These are phyloP conservation scores for Bellardia pandia DNA, from an alignment of 2,888 invertebrate species.

Conservation along the genomic window DNA sequence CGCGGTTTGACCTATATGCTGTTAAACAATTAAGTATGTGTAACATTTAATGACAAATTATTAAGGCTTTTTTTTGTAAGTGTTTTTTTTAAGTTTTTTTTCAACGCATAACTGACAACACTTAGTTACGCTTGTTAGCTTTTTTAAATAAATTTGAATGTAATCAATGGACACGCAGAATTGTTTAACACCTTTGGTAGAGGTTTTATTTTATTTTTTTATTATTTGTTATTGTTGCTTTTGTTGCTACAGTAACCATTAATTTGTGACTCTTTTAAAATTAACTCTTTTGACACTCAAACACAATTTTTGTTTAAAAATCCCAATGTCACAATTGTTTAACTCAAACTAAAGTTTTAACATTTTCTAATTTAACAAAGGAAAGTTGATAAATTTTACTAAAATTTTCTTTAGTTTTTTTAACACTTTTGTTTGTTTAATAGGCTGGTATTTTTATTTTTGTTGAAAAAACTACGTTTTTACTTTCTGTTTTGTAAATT, in stretches of 20 bases:
- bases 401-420: conserved; percentile 32
- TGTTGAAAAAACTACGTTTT: not conserved
- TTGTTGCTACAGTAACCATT: conserved; percentile 35
- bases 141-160: too few relatives aligned
- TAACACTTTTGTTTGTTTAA: not conserved
- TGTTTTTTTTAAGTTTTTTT: not conserved
- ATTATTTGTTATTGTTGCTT: conserved; percentile 16
- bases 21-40: conserved; percentile 2
- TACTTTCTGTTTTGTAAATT: conserved; percentile 60
- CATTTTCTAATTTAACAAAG: conserved; percentile 3
- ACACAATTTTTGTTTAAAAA: conserved; percentile 7
- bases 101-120: conserved; percentile 14
- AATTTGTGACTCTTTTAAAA: conserved; percentile 10
- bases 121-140: not conserved
- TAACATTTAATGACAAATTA: conserved; percentile 16
- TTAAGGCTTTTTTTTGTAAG: not conserved
- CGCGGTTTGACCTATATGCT: conserved; percentile 57
- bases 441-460: not conserved
- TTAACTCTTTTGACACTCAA: conserved; percentile 8
- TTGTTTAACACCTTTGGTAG: conserved; percentile 24
- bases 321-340: conserved; percentile 49
- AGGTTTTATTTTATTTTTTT: not conserved
- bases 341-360: not conserved
- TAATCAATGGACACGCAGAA: conserved; percentile 43
- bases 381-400: conserved; percentile 6